These are phyloP conservation scores for Plumapathes pennacea DNA, from an alignment of 92 coral and sea anemone genomes.

Conservation along the genomic window DNA sequence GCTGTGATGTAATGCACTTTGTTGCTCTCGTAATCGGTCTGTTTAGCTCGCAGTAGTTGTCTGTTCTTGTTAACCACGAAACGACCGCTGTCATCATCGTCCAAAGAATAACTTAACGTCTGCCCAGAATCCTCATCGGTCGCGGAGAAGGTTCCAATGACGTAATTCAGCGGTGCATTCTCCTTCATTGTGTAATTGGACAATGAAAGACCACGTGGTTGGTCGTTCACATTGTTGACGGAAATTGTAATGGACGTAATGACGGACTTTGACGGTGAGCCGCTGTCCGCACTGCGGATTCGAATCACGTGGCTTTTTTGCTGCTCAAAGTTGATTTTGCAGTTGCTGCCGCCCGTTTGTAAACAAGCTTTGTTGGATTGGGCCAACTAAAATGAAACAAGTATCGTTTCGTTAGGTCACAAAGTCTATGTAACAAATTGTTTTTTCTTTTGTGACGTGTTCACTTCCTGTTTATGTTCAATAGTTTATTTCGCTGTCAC, in stretches of 20 bases:
- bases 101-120: slow-evolving; percentile 62
- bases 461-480: no score
- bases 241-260: slow-evolving; percentile 34
- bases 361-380: slow-evolving; percentile 67
- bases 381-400: no score
- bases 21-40: slow-evolving; percentile 72
- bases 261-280: slow-evolving; percentile 68
- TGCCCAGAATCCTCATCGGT: slow-evolving; percentile 77
- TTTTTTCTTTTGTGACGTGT: no score
- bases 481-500: no score
- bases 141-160: slow-evolving; percentile 62
- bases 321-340: slow-evolving; percentile 65
- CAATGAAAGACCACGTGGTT: slow-evolving; percentile 70
- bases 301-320: slow-evolving; percentile 40
- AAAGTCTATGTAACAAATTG: no score
- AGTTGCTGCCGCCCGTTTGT: slow-evolving; percentile 57
- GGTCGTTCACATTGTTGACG: slow-evolving; percentile 64
- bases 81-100: slow-evolving; percentile 63
- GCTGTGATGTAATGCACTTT: slow-evolving; percentile 63
- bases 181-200: slow-evolving; percentile 73
- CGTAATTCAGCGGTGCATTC: slow-evolving; percentile 63
- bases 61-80: slow-evolving; percentile 60
- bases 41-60: slow-evolving; percentile 54
- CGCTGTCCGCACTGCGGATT: slow-evolving; percentile 85
- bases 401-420: no score